Conservation (phyloP, 2,797 vertebrate genomes). For the Dipus sagitta region DNA sequence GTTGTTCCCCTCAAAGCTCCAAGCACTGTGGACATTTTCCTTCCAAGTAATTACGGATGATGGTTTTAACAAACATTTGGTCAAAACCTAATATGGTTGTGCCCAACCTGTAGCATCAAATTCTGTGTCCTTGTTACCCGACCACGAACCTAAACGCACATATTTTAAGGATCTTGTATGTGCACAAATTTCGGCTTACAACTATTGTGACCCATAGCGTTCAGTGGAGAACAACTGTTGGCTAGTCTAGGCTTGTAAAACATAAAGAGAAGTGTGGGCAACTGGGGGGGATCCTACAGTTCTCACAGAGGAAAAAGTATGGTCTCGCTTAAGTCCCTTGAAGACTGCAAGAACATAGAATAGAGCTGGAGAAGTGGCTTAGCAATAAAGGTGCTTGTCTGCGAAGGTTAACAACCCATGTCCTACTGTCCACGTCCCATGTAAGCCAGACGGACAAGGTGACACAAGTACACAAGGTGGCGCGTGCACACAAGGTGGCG, state of each 20-base stretch:
- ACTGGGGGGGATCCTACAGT: neutral
- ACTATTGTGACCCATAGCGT: neutral
- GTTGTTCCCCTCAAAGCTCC: neutral
- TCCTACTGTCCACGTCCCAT: too few species aligned
- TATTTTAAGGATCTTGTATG: neutral
- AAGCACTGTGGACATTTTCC: neutral
- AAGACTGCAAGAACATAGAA: neutral
- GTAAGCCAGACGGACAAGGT: too few species aligned
- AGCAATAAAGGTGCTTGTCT: too few species aligned
- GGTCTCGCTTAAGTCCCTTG: neutral
- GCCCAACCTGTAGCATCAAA: neutral
- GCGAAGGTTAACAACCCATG: too few species aligned
- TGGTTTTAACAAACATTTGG: conserved; percentile 18
- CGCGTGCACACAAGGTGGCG: too few species aligned
- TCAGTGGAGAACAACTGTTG: neutral
- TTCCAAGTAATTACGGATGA: neutral
- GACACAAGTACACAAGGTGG: too few species aligned
- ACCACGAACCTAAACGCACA: neutral
- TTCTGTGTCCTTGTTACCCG: neutral
- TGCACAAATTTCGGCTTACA: neutral
- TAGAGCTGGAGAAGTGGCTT: too few species aligned
- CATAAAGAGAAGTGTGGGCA: neutral
- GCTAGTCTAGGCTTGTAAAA: neutral
- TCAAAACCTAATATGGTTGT: neutral
- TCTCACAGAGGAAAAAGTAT: neutral